These are phyloP conservation scores for Muscidifurax raptorellus DNA, from an alignment of 1,140 invertebrate genomes.

Conservation along the genomic window DNA sequence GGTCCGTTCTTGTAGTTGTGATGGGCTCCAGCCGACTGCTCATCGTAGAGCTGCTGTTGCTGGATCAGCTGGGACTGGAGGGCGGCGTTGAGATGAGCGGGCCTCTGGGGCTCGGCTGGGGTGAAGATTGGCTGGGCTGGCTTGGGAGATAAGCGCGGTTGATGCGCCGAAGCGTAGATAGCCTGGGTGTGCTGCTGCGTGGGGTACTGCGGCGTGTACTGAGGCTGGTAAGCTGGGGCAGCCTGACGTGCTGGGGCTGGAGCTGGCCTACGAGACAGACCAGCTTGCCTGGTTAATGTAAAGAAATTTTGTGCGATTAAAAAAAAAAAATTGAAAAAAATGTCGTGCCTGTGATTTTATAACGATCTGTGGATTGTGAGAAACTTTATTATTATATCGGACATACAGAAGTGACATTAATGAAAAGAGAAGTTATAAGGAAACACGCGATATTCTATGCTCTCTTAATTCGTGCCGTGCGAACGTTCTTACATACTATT, in stretches of 20 bases:
- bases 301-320: neutral
- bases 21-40: constrained; percentile 70
- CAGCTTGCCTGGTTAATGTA: neutral
- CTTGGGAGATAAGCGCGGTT: constrained; percentile 53
- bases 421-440: neutral
- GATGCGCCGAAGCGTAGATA: constrained; percentile 62
- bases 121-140: constrained; percentile 63
- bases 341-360: too few species aligned
- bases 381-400: too few species aligned
- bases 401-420: neutral
- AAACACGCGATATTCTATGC: too few species aligned
- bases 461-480: too few species aligned
- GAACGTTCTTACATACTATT: too few species aligned
- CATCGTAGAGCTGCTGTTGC: constrained; percentile 64
- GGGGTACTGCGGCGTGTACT: constrained; percentile 54
- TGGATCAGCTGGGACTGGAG: constrained; percentile 62
- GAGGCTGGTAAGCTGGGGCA: constrained; percentile 54
- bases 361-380: too few species aligned
- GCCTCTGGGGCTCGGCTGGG: constrained; percentile 57
- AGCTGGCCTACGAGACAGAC: constrained; percentile 50
- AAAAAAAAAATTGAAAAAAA: too few species aligned
- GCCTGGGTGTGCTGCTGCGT: constrained; percentile 67
- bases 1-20: constrained; percentile 73
- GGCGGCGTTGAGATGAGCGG: neutral
- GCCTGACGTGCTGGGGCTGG: constrained; percentile 51